Evolutionary conservation across 2,797 vertebrate species (phyloP).

Genomic region (Eulemur mongoz): DNA sequence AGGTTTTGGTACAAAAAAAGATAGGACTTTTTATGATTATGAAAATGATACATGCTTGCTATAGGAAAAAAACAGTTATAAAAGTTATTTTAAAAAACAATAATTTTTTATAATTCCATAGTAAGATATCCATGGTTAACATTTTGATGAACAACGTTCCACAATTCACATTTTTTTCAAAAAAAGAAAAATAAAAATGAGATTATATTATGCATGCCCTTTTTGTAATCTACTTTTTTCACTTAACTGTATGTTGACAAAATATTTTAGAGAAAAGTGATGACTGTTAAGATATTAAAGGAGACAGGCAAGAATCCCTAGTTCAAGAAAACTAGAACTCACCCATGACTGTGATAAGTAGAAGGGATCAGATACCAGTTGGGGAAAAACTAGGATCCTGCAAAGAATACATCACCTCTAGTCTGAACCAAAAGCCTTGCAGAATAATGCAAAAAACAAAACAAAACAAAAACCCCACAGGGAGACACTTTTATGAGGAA

Average conservation of each 20-base stretch:
- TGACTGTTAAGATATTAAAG: not conserved
- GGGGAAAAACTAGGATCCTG: not conserved
- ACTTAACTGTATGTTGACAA: not conserved
- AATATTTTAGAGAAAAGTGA: not conserved
- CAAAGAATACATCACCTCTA: not conserved
- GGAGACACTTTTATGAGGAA: not conserved
- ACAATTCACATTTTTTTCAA: not conserved
- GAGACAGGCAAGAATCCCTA: not conserved
- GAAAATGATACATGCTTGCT: not conserved
- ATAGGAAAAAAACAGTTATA: not conserved
- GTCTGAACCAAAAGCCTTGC: not conserved
- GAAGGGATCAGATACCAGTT: not conserved
- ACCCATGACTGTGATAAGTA: not conserved
- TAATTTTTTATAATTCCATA: not conserved
- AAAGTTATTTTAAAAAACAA: not conserved
- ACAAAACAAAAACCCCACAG: not conserved
- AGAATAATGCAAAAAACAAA: not conserved
- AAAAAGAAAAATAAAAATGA: not conserved
- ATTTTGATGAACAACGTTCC: not conserved
- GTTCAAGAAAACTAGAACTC: not conserved
- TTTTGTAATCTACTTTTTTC: conserved; percentile 4
- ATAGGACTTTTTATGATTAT: not conserved
- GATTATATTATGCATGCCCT: not conserved
- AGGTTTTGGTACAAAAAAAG: not conserved
- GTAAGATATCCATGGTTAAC: not conserved